phyloP scores from a whole-genome alignment of 2,797 vertebrate genomes.

The Fistularia tabacaria region DNA sequence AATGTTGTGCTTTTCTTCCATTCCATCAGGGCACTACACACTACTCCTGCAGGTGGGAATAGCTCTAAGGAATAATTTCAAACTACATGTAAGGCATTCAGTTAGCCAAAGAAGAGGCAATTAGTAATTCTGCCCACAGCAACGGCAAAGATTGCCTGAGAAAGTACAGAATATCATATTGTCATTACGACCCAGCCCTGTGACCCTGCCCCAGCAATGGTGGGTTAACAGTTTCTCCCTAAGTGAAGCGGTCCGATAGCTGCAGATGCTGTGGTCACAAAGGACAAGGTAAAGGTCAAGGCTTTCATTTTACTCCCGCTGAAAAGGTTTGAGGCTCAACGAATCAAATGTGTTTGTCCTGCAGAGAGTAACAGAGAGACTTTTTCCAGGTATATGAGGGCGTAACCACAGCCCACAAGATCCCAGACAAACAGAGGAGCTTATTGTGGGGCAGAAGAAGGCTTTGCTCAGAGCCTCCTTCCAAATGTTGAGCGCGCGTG shows the following conservation, averaged over 20 bases:
- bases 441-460: constrained; percentile 38
- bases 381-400: not conserved
- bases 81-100: too few relatives aligned
- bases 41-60: too few relatives aligned
- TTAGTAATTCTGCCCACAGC: not conserved
- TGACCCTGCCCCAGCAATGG: constrained; percentile 15
- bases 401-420: constrained; percentile 11
- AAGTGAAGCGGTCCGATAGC: not conserved
- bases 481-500: constrained; percentile 39
- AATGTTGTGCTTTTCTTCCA: too few relatives aligned
- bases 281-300: constrained; percentile 36
- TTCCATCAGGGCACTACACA: too few relatives aligned
- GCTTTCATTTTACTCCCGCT: constrained; percentile 18
- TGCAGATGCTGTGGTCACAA: not conserved
- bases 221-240: not conserved
- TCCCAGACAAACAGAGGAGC: constrained; percentile 32
- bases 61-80: too few relatives aligned
- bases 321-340: constrained; percentile 15
- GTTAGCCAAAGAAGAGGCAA: too few relatives aligned
- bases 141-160: not conserved
- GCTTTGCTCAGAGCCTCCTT: constrained; percentile 30
- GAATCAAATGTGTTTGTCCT: constrained; percentile 6
- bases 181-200: constrained; percentile 19
- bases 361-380: not conserved
- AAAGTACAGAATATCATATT: constrained; percentile 9